phyloP scores from a whole-genome alignment of 2,888 invertebrate genomes.

The Pseudococcus longispinus region DNA sequence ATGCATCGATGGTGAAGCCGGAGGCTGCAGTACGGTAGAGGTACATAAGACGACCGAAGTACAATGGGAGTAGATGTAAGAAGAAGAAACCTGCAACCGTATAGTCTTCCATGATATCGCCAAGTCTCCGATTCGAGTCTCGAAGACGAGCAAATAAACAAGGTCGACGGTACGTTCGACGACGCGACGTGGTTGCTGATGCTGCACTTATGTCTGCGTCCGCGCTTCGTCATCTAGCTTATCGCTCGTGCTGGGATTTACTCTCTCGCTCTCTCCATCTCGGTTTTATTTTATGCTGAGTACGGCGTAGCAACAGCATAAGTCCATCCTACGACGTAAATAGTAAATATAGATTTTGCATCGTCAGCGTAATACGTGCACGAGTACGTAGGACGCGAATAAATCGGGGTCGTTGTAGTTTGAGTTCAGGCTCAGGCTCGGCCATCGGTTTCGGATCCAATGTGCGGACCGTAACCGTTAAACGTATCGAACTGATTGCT shows the following conservation, averaged over 20 bases:
- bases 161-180: not conserved
- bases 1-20: not conserved
- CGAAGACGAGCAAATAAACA: not conserved
- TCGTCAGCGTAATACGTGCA: not conserved
- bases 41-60: not conserved
- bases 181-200: not conserved
- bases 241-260: not conserved
- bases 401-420: not conserved
- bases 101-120: not conserved
- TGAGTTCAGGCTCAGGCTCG: not conserved
- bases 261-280: not conserved
- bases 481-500: not conserved
- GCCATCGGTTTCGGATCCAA: not conserved
- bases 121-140: not conserved
- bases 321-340: too few relatives aligned
- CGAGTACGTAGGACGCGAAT: not conserved
- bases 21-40: not conserved
- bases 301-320: not conserved
- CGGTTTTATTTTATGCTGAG: not conserved
- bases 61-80: not conserved
- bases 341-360: not conserved
- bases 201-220: not conserved
- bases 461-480: not conserved
- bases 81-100: not conserved
- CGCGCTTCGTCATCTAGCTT: not conserved